Conservation (phyloP, 2,888 invertebrate species). For the Clanis bilineata region DNA sequence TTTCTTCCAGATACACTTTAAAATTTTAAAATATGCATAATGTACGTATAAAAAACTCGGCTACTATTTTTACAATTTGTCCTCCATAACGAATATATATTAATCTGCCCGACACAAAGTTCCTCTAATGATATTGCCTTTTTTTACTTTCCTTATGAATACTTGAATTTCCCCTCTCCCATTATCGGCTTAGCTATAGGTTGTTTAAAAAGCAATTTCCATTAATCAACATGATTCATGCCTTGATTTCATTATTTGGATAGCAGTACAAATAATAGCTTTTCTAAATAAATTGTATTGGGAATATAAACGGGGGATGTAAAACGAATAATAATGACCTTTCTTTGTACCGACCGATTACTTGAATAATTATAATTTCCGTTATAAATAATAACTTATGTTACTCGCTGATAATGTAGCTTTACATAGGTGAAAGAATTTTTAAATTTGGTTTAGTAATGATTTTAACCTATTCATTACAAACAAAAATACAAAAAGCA, state of each 20-base stretch:
- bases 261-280: not conserved
- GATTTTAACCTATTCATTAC: too few relatives aligned
- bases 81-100: not conserved
- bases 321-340: not conserved
- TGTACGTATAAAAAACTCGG: not conserved
- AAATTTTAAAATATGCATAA: not conserved
- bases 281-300: not conserved
- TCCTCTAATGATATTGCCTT: constrained; percentile 63
- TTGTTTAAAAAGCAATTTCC: constrained; percentile 61
- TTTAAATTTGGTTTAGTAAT: too few relatives aligned
- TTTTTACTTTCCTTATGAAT: constrained; percentile 69
- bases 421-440: too few relatives aligned
- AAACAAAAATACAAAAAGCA: too few relatives aligned
- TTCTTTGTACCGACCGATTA: not conserved
- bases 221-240: constrained; percentile 49
- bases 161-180: constrained; percentile 50
- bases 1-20: too few relatives aligned
- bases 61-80: not conserved
- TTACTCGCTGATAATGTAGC: too few relatives aligned
- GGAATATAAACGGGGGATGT: not conserved
- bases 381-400: too few relatives aligned
- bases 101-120: constrained; percentile 25
- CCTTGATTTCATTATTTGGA: constrained; percentile 6
- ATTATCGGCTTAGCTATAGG: constrained; percentile 51
- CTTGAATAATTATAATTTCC: not conserved